Evolutionary conservation across 2,113 vertebrate species (phyloP).

Genomic region (Calyptomena viridis): DNA sequence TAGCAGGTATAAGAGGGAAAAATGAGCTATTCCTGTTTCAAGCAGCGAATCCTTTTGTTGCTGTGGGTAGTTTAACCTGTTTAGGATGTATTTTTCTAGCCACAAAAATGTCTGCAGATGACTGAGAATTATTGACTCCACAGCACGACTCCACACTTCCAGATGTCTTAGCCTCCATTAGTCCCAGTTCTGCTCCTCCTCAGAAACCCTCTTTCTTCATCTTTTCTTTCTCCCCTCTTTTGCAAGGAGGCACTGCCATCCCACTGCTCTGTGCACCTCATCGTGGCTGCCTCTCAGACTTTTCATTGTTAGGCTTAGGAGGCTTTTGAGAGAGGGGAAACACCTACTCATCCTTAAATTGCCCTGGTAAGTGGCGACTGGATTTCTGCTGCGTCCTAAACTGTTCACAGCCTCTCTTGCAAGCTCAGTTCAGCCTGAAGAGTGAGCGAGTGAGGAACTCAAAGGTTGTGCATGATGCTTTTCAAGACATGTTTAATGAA

Average conservation of each 20-base stretch:
- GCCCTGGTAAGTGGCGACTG: neutral
- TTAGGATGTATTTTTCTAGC: neutral
- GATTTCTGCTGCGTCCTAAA: neutral
- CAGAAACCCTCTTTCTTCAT: neutral
- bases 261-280: rapidly evolving
- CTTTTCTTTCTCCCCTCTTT: neutral
- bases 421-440: neutral
- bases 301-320: neutral
- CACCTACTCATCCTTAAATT: neutral
- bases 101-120: neutral
- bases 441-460: neutral
- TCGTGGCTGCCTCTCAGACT: neutral
- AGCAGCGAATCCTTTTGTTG: neutral
- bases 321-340: neutral
- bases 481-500: neutral
- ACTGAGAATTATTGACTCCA: neutral
- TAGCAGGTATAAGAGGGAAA: neutral
- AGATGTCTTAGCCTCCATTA: neutral
- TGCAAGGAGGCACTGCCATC: neutral
- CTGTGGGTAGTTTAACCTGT: neutral
- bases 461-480: neutral
- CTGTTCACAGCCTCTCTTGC: neutral
- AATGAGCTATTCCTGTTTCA: neutral
- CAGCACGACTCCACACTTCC: neutral
- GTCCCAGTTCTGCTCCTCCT: neutral